Evolutionary conservation across 1,140 invertebrate species (phyloP), one percentile per base, ranked within the genome.

Genomic region (Drosophila navojoa): DNA sequence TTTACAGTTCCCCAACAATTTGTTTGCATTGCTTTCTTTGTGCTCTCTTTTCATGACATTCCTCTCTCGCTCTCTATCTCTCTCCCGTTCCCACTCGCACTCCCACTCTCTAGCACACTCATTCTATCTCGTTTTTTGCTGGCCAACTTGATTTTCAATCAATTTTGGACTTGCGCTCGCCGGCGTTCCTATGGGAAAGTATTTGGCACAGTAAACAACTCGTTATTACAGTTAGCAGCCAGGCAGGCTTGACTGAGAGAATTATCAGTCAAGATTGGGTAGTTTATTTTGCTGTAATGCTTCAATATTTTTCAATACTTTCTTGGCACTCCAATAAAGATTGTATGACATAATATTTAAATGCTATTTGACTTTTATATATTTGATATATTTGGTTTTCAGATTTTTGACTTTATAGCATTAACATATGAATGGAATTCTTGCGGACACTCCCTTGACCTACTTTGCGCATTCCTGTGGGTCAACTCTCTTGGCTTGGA

Each of bases 141-240:
- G 35, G 9, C 44, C 60, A 54, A 73, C 82, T 69, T 73, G 82
- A 85, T 78, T 87, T 75, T 81, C 75, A 76, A 87, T 86, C 81
- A 63, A 81, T 87, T 87, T 81, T 80, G 52, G 71, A 76, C 73
- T 58, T 59, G 49, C 49, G 42, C 62, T 72, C 54, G 54, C 76
- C 66, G 61, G 63, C 74, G 74, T 60, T 71, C 67, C 67, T 71
- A 77, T 86, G 76, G 79, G 84, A 87, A 87, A 87, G 84, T 87
- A 87, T 87, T 87, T 87, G 82, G 84, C 82, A 87, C 84, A 86
- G 71, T 81, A 78, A 87, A 66, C 84, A 84, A 70, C 79, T 81
- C 57, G 76, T 70, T 86, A 78, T 74, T 82, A 89, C 82, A 87
- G 82, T 89, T 82, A 87, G 61, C 79, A 35, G 55, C 62, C 50